phyloP scores from a whole-genome alignment of 2,888 invertebrate species.

The Adela reaumurella region DNA sequence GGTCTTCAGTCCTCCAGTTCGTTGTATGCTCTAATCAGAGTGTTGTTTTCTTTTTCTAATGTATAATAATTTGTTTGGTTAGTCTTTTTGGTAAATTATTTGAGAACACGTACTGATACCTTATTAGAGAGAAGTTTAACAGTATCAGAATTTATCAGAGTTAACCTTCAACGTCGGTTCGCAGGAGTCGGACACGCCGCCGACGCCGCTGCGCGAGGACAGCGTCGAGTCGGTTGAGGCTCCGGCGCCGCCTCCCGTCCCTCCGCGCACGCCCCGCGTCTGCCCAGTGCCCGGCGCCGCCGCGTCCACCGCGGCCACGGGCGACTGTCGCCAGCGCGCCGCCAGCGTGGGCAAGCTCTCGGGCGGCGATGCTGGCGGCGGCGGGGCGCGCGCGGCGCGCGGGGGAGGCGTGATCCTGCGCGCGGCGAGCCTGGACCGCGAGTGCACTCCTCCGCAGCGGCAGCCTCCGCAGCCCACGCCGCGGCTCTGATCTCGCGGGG shows the following conservation, averaged over 20 bases:
- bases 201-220: slow-evolving; percentile 33
- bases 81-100: background rate
- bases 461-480: slow-evolving; percentile 9
- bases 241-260: slow-evolving; percentile 37
- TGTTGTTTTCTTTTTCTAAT: too few species aligned
- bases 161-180: too few species aligned
- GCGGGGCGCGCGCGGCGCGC: slow-evolving; percentile 19
- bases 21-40: too few species aligned
- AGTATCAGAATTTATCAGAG: too few species aligned
- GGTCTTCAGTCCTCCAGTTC: too few species aligned
- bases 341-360: slow-evolving; percentile 16
- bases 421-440: slow-evolving; percentile 46
- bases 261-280: slow-evolving; percentile 16
- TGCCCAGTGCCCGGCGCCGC: background rate
- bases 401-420: slow-evolving; percentile 38
- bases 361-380: slow-evolving; percentile 31
- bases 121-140: too few species aligned
- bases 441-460: slow-evolving; percentile 20
- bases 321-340: slow-evolving; percentile 19
- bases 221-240: slow-evolving; percentile 43
- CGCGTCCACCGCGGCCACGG: slow-evolving; percentile 20
- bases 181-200: slow-evolving; percentile 36
- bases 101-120: background rate
- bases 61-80: background rate
- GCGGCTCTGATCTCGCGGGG: background rate